Evolutionary conservation across 1,140 invertebrate species (phyloP), one percentile per base, ranked within the genome.

Genomic region (Drosophila nigromelanica): DNA sequence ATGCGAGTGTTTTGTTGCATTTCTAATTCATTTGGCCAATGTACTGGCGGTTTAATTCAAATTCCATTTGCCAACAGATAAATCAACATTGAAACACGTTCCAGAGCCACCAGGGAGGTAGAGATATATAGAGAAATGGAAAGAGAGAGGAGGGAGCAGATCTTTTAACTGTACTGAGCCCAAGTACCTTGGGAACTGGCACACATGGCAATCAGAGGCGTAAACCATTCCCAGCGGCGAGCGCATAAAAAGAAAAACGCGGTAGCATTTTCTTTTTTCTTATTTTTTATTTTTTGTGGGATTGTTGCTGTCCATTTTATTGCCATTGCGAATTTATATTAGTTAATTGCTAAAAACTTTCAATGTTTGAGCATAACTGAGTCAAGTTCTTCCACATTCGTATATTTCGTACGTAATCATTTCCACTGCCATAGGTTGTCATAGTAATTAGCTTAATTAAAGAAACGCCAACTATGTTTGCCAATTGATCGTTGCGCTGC

Each of bases 391-490:
- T 60, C 56, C 60, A 63, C 37, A 42, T 45, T 14, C 24, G 4
- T 40, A 14, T 37, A 27, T 18, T 10, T 8, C 2, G 18, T 3
- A 42, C 27, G 21, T n/a, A 45, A 47, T 27, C 50, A 21, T 35
- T 15, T 54, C 30, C 59, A 66, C 63, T 47, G 39, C 27, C 27
- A 27, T 27, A 5, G 27, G 27, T 27, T 27, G 27, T 45, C 37
- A 18, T 73, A 54, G 43, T 85, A 74, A 71, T 80, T 80, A 27
- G 60, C 35, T 70, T 77, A 80, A 85, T 85, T 77, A 71, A 76
- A 54, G 61, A 56, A 51, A 47, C 42, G 45, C 30, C 67, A 62
- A 64, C 50, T 58, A 56, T 63, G 64, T 63, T 54, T 52, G 21
- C 18, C 76, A 66, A 69, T 62, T 63, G 67, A 55, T 61, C 42